phyloP scores from a whole-genome alignment of 2,113 vertebrate species.

The Malurus cyaneus region DNA sequence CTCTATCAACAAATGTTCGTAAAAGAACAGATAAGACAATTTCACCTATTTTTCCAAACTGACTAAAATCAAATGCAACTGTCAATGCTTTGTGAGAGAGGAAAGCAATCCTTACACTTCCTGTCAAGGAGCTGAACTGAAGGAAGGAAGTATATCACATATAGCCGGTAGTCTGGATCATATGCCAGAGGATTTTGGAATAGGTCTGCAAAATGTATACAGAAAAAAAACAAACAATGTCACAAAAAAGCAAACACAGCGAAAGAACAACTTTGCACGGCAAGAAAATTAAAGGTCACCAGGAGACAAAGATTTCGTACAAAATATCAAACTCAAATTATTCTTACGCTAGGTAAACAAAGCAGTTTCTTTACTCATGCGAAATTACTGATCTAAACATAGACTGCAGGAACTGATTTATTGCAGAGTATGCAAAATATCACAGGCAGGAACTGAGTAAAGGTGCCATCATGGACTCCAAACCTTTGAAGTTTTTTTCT shows the following conservation, averaged over 20 bases:
- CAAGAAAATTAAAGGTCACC: neutral
- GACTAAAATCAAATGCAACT: neutral
- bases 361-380: neutral
- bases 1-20: neutral
- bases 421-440: neutral
- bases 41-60: neutral
- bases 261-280: neutral
- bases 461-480: neutral
- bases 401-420: neutral
- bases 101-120: constrained; percentile 68
- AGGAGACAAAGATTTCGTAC: neutral
- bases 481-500: neutral
- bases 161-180: constrained; percentile 71
- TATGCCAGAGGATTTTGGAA: constrained; percentile 80
- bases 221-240: neutral
- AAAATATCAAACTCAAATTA: neutral
- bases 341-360: neutral
- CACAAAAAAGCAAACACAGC: neutral
- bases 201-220: constrained; percentile 66
- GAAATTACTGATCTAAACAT: neutral
- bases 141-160: constrained; percentile 73
- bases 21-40: neutral
- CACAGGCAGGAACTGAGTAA: neutral
- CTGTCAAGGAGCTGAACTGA: constrained; percentile 76
- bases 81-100: neutral